These are phyloP conservation scores for Aptenodytes patagonicus DNA, from an alignment of 2,113 vertebrate genomes.

Conservation along the genomic window DNA sequence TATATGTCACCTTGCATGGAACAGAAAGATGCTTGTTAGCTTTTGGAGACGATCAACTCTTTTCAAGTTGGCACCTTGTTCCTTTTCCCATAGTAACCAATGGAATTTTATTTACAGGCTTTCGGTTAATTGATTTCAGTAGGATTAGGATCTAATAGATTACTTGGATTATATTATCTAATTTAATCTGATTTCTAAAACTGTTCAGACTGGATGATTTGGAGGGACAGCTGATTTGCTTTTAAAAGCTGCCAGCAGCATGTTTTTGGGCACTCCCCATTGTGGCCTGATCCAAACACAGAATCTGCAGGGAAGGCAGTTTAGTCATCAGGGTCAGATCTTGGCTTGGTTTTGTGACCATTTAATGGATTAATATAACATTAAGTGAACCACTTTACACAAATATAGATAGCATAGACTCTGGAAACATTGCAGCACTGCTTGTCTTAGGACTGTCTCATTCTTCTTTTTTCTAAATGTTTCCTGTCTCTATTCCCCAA, in stretches of 20 bases:
- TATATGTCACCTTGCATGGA: background rate
- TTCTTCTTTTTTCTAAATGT: background rate
- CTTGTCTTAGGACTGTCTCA: background rate
- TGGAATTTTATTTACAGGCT: background rate
- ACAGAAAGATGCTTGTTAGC: conserved; percentile 6
- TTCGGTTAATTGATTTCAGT: background rate
- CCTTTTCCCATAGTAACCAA: conserved; percentile 7
- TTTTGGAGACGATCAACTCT: background rate
- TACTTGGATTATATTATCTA: background rate
- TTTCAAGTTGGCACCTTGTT: background rate
- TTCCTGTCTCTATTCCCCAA: background rate
- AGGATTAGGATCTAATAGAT: background rate
- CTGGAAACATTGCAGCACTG: background rate
- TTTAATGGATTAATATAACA: conserved; percentile 16
- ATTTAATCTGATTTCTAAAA: background rate
- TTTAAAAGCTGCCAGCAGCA: background rate
- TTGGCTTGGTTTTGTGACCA: background rate
- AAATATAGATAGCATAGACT: background rate
- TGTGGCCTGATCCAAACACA: background rate
- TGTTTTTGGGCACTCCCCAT: background rate
- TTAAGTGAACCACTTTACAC: background rate
- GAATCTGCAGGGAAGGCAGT: background rate
- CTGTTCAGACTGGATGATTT: background rate
- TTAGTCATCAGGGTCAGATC: background rate
- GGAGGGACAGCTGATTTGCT: background rate